phyloP scores from a whole-genome alignment of 30 jellyfish, hydroid and myxozoan genomes.

The Cassiopea andromeda region DNA sequence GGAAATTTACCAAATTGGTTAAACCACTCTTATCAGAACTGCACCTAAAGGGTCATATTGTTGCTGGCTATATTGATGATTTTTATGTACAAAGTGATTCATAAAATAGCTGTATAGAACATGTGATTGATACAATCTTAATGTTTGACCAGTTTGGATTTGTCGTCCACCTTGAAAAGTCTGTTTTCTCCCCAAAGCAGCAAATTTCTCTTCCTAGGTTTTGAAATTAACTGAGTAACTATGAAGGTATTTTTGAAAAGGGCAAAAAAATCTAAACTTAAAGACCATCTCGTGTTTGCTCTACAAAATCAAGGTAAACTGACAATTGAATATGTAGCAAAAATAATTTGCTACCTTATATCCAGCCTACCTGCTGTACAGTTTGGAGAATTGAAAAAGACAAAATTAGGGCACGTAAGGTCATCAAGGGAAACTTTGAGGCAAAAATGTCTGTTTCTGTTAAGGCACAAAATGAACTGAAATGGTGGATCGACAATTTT shows the following conservation, averaged over 20 bases:
- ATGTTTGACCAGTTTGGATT: conserved; percentile 23
- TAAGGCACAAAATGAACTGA: conserved; percentile 17
- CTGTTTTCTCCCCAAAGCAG: conserved; percentile 10
- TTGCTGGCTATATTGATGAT: conserved; percentile 57
- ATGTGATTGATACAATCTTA: conserved; percentile 40
- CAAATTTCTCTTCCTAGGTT: conserved; percentile 45
- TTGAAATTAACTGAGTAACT: conserved; percentile 10
- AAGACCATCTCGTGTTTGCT: not conserved
- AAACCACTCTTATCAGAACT: conserved; percentile 48
- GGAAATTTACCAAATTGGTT: conserved; percentile 34
- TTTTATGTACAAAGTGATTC: conserved; percentile 45
- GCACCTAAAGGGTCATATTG: conserved; percentile 45
- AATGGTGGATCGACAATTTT: conserved; percentile 58
- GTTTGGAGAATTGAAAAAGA: conserved; percentile 53
- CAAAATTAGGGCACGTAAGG: conserved; percentile 18
- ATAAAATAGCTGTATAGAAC: conserved; percentile 18
- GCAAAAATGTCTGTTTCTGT: conserved; percentile 2
- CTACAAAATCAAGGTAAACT: not conserved
- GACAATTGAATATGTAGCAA: conserved; percentile 1
- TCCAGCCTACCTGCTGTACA: conserved; percentile 45
- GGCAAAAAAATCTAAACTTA: not conserved
- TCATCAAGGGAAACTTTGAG: conserved; percentile 18
- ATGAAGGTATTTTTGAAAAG: conserved; percentile 20
- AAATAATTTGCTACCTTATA: conserved; percentile 7
- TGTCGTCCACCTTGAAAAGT: conserved; percentile 38